Conservation (phyloP, 2,113 vertebrate species). For the Odocoileus virginianus region DNA sequence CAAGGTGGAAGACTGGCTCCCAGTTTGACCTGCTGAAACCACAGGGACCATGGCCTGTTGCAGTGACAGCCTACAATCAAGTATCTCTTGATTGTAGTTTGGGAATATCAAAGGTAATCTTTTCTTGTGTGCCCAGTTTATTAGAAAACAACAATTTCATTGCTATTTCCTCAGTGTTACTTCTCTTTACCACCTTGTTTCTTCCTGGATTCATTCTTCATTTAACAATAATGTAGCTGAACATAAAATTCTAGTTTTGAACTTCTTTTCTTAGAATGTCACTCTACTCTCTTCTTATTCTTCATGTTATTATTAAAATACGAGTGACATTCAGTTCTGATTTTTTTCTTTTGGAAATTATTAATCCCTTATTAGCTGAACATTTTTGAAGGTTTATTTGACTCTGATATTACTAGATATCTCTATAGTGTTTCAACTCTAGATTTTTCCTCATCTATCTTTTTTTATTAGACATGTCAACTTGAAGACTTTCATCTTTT, state of each 20-base stretch:
- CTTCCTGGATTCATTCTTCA: not conserved
- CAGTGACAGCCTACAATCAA: not conserved
- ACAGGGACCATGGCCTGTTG: not conserved
- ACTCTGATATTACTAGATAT: not conserved
- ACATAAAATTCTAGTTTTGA: not conserved
- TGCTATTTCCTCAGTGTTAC: not conserved
- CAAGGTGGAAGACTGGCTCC: not conserved
- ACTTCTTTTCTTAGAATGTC: not conserved
- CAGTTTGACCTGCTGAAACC: not conserved
- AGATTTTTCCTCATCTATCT: not conserved
- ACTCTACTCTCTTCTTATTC: not conserved
- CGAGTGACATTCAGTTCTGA: not conserved
- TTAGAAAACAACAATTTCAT: not conserved
- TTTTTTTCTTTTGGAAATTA: not conserved
- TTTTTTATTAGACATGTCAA: not conserved
- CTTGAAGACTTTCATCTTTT: not conserved
- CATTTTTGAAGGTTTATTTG: not conserved
- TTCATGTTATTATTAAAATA: not conserved
- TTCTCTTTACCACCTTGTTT: not conserved
- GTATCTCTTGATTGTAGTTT: not conserved
- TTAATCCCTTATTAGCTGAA: not conserved
- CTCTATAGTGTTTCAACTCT: not conserved
- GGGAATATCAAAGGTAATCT: not conserved
- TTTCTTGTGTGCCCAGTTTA: not conserved
- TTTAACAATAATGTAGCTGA: not conserved